phyloP scores from a whole-genome alignment of 2,888 invertebrate genomes.

The Drosophila trichaetosa region DNA sequence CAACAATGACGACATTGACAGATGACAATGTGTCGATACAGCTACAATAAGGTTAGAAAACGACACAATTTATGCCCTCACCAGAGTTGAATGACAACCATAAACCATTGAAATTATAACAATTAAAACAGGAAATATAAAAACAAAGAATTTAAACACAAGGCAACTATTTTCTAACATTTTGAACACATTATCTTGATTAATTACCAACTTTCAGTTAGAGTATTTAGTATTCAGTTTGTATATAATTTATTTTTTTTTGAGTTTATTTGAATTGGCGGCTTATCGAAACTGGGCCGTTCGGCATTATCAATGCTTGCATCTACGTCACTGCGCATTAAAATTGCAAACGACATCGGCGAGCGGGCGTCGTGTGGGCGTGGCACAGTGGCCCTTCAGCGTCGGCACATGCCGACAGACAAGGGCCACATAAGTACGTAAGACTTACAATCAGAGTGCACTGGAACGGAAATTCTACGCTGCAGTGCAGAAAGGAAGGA shows the following conservation, averaged over 20 bases:
- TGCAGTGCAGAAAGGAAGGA: conserved; percentile 78
- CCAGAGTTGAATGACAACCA: not conserved
- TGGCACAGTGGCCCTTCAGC: conserved; percentile 41
- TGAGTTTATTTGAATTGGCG: conserved; percentile 56
- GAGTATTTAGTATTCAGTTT: conserved; percentile 31
- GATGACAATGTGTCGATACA: conserved; percentile 15
- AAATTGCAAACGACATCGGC: conserved; percentile 66
- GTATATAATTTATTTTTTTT: conserved; percentile 1
- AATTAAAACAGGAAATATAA: not conserved
- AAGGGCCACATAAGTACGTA: conserved; percentile 61
- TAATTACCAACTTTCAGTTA: not conserved
- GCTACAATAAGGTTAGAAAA: conserved; percentile 5
- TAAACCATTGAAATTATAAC: not conserved
- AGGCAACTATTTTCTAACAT: not conserved
- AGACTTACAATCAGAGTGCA: conserved; percentile 77
- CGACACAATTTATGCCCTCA: conserved; percentile 49
- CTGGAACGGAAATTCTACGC: conserved; percentile 78
- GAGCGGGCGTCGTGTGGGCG: conserved; percentile 6
- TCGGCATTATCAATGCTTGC: conserved; percentile 61
- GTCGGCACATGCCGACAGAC: conserved; percentile 27
- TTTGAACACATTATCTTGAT: not conserved
- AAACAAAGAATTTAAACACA: not conserved
- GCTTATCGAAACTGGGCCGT: conserved; percentile 59
- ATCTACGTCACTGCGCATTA: conserved; percentile 76
- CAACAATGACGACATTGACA: conserved; percentile 51